Conservation (phyloP, 2,888 invertebrate species). For the Melanargia galathea region DNA sequence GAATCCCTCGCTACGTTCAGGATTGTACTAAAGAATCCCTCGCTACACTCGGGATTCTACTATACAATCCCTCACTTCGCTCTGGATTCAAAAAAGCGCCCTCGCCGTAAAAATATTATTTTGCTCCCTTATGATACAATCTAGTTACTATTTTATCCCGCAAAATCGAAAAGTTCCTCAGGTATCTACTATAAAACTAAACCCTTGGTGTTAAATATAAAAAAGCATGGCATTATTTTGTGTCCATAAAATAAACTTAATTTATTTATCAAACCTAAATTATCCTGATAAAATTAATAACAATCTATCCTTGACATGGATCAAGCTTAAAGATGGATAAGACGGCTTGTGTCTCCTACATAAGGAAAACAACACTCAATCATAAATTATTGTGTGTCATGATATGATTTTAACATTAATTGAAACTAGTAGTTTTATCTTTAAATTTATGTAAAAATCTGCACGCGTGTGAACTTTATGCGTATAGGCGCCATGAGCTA, state of each 20-base stretch:
- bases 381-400: slow-evolving; percentile 26
- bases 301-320: slow-evolving; percentile 53
- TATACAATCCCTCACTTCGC: too few species aligned
- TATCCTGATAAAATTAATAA: slow-evolving; percentile 44
- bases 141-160: too few species aligned
- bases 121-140: too few species aligned
- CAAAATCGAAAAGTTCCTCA: too few species aligned
- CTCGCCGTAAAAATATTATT: too few species aligned
- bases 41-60: too few species aligned
- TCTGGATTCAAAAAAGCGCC: too few species aligned
- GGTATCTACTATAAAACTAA: too few species aligned
- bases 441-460: slow-evolving; percentile 9
- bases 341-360: slow-evolving; percentile 27
- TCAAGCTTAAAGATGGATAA: slow-evolving; percentile 46
- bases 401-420: slow-evolving; percentile 26
- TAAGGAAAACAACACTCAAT: slow-evolving; percentile 32
- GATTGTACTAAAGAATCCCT: too few species aligned
- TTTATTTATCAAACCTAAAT: slow-evolving; percentile 16
- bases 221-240: too few species aligned
- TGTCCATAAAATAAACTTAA: slow-evolving; percentile 23
- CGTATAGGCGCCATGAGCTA: neutral
- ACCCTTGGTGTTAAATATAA: too few species aligned
- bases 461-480: neutral
- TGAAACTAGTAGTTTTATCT: slow-evolving; percentile 19
- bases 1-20: too few species aligned